Evolutionary conservation across 2,797 vertebrate species (phyloP).

Genomic region (Odontamblyopus lacepedii): DNA sequence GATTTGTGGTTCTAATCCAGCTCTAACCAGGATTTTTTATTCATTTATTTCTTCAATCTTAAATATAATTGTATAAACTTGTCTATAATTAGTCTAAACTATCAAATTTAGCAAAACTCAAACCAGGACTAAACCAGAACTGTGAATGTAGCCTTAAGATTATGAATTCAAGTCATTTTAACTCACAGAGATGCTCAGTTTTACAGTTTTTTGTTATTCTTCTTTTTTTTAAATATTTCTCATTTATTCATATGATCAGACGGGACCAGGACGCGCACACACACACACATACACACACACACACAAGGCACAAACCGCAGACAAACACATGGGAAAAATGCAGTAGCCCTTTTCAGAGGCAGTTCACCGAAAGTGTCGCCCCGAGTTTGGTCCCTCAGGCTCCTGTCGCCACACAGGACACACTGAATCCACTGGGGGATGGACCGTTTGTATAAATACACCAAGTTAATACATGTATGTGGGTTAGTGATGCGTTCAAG

Average conservation of each 20-base stretch:
- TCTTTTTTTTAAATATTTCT: not conserved
- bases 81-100: too few species aligned
- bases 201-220: not conserved
- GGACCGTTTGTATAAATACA: not conserved
- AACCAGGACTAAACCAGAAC: too few species aligned
- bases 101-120: too few species aligned
- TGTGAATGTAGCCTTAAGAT: too few species aligned
- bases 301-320: conserved; percentile 12
- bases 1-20: too few species aligned
- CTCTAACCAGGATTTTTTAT: too few species aligned
- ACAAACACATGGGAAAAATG: conserved; percentile 45
- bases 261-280: conserved; percentile 20
- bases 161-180: too few species aligned
- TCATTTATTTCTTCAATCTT: too few species aligned
- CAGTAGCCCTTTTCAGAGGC: conserved; percentile 76
- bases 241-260: not conserved
- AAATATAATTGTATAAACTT: too few species aligned
- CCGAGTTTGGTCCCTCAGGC: conserved; percentile 45
- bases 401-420: conserved; percentile 40
- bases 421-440: not conserved
- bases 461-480: too few species aligned
- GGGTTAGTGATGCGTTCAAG: not conserved
- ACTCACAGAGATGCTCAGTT: too few species aligned
- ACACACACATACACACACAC: conserved; percentile 29
- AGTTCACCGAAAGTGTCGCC: conserved; percentile 60